phyloP scores from a whole-genome alignment of 2,888 invertebrate species.

The Lasioglossum oenotherae region DNA sequence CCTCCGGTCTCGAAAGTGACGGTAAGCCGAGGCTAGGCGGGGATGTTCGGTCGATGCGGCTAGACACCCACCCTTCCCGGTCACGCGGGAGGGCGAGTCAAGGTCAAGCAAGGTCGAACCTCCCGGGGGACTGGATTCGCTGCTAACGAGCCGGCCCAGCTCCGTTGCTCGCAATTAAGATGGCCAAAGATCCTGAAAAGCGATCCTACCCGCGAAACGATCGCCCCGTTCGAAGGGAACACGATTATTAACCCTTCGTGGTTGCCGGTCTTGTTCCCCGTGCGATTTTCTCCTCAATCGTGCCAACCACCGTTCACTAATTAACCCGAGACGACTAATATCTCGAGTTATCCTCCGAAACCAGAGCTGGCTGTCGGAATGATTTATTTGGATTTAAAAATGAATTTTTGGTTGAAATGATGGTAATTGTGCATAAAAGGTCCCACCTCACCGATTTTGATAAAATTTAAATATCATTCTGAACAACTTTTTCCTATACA shows the following conservation, averaged over 20 bases:
- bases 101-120: slow-evolving; percentile 72
- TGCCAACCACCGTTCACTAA: not conserved
- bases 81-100: slow-evolving; percentile 82
- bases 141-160: slow-evolving; percentile 38
- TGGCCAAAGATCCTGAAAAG: slow-evolving; percentile 25
- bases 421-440: too few species aligned
- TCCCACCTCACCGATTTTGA: too few species aligned
- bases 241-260: slow-evolving; percentile 21
- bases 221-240: not conserved
- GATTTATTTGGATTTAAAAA: too few species aligned
- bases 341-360: not conserved
- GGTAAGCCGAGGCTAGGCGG: slow-evolving; percentile 26
- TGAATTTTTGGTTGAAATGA: too few species aligned
- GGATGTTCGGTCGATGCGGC: slow-evolving; percentile 84
- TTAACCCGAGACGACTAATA: not conserved
- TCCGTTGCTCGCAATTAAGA: slow-evolving; percentile 27
- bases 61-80: slow-evolving; percentile 84
- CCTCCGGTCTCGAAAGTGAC: slow-evolving; percentile 43
- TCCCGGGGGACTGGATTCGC: slow-evolving; percentile 22
- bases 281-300: not conserved
- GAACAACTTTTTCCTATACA: too few species aligned
- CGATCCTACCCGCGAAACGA: not conserved
- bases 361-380: not conserved
- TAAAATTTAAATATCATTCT: too few species aligned
- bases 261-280: not conserved